Conservation (phyloP, 2,888 invertebrate species). For the Crocallis elinguaria region DNA sequence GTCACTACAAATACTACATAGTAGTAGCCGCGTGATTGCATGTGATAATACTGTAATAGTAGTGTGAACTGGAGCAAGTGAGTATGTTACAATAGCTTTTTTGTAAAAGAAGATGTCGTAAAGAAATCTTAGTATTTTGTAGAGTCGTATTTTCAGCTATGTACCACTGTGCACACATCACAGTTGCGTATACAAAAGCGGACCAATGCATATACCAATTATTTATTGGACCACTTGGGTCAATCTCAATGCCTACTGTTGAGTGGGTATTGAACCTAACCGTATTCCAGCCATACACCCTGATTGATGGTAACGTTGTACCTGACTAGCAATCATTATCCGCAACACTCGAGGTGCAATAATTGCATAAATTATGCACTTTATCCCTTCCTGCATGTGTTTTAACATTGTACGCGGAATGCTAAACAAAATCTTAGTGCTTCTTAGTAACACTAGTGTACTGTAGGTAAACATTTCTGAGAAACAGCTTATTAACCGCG, state of each 20-base stretch:
- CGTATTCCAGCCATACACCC: not conserved
- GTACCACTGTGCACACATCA: too few species aligned
- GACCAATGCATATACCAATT: too few species aligned
- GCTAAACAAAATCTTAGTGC: not conserved
- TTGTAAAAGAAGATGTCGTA: too few species aligned
- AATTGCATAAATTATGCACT: conserved; percentile 15
- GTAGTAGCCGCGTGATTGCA: too few species aligned
- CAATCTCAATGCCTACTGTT: not conserved
- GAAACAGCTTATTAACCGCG: conserved; percentile 14
- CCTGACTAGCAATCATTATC: conserved; percentile 16
- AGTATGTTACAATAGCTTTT: too few species aligned
- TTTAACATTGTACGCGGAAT: conserved; percentile 18
- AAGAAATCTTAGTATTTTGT: too few species aligned
- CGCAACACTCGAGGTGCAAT: conserved; percentile 9
- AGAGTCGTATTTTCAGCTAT: too few species aligned
- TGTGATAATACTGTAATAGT: too few species aligned
- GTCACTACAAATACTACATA: too few species aligned
- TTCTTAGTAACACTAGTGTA: not conserved
- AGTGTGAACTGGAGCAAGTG: too few species aligned
- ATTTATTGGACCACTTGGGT: too few species aligned
- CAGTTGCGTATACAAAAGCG: too few species aligned
- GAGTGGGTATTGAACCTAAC: not conserved
- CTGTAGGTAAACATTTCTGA: conserved; percentile 20
- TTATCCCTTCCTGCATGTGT: conserved; percentile 19
- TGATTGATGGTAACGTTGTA: conserved; percentile 13